Evolutionary conservation across 2,888 invertebrate genomes (phyloP).

Genomic region (Notocelia uddmanniana): DNA sequence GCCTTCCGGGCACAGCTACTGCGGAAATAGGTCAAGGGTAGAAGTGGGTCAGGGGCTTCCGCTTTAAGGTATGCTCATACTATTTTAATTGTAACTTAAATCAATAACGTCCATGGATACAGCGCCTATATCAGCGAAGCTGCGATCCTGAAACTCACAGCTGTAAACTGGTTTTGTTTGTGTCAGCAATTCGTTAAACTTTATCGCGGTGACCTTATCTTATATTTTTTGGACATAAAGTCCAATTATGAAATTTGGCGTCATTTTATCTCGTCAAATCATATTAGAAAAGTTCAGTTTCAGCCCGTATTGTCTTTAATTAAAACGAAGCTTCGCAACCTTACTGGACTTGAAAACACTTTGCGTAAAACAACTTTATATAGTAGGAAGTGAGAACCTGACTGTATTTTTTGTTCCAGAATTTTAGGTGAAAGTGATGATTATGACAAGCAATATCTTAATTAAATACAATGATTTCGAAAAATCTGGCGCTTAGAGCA

Average conservation of each 20-base stretch:
- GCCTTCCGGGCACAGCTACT: slow-evolving; percentile 45
- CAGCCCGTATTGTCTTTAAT: neutral
- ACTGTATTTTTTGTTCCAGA: slow-evolving; percentile 47
- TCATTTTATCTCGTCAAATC: slow-evolving; percentile 1
- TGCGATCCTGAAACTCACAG: too few species aligned
- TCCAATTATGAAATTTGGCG: slow-evolving; percentile 3
- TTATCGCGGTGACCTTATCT: neutral
- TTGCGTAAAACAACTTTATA: neutral
- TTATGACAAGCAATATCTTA: slow-evolving; percentile 82
- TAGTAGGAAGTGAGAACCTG: neutral
- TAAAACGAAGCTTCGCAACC: neutral
- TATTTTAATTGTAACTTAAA: slow-evolving; percentile 52
- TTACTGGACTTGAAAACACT: too few species aligned
- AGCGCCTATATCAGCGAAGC: neutral
- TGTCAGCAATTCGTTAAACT: neutral
- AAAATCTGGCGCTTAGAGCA: slow-evolving; percentile 58
- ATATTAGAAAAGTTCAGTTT: slow-evolving; percentile 2
- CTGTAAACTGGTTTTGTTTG: too few species aligned
- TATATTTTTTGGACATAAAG: neutral
- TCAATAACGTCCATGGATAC: slow-evolving; percentile 52
- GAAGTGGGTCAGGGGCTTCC: slow-evolving; percentile 66
- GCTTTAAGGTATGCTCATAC: slow-evolving; percentile 50
- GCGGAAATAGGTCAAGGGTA: slow-evolving; percentile 67
- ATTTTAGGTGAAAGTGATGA: slow-evolving; percentile 70
- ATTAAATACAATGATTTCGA: slow-evolving; percentile 73